A percentile compares a stretch with the other conserved stretches of the same genome.
Conservation (phyloP, 2,888 invertebrate genomes). For the Crossocerus cetratus region DNA sequence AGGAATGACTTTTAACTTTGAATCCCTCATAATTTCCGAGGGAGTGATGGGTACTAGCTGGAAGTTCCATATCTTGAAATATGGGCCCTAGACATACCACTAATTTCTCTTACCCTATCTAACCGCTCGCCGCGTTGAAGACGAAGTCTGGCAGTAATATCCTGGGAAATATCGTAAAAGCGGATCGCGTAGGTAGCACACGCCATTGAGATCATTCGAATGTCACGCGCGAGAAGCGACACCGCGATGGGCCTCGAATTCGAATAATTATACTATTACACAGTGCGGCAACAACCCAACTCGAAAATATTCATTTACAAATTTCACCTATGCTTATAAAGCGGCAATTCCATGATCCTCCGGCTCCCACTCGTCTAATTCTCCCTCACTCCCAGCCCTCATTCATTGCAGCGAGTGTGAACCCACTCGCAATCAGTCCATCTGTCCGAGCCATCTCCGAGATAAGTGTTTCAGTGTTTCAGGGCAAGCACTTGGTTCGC, state of each 20-base stretch:
- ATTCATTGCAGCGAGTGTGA: background rate
- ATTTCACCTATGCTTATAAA: constrained; percentile 1
- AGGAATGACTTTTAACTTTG: background rate
- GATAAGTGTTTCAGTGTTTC: background rate
- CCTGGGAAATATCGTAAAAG: background rate
- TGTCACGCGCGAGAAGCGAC: background rate
- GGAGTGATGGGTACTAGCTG: too few species aligned
- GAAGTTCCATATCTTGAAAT: too few species aligned
- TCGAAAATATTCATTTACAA: constrained; percentile 5
- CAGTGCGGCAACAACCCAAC: constrained; percentile 1
- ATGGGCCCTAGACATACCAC: too few species aligned
- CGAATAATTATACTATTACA: too few species aligned
- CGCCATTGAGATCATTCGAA: constrained; percentile 38
- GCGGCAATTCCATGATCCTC: constrained; percentile 27
- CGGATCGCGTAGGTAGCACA: background rate
- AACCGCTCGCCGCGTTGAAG: constrained; percentile 1
- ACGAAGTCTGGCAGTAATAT: constrained; percentile 13
- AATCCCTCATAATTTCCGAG: too few species aligned
- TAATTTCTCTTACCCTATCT: background rate
- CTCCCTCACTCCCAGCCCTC: background rate
- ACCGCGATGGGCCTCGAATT: too few species aligned
- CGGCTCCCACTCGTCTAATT: constrained; percentile 1
- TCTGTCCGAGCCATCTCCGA: constrained; percentile 1
- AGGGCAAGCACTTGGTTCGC: background rate
- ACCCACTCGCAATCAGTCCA: too few species aligned